phyloP scores from a whole-genome alignment of 2,797 vertebrate species.

The Threskiornis aethiopicus region DNA sequence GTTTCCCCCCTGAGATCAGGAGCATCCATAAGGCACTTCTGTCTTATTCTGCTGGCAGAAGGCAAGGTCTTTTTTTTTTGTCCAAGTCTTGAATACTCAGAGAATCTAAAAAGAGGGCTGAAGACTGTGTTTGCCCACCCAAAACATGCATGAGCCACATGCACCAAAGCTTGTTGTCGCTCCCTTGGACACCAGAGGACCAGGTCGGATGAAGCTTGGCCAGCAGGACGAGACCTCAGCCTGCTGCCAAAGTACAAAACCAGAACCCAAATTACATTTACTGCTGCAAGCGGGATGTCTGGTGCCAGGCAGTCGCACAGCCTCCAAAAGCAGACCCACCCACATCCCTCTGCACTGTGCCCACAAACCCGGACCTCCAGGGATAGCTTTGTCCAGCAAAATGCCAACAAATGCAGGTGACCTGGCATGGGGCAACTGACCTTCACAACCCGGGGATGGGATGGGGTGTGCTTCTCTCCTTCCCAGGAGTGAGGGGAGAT shows the following conservation, averaged over 20 bases:
- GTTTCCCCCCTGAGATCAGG: background rate
- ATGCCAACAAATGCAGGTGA: background rate
- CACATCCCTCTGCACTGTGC: background rate
- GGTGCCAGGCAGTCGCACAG: background rate
- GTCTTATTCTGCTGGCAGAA: background rate
- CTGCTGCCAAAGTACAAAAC: background rate
- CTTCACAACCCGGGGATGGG: background rate
- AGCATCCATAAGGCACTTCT: background rate
- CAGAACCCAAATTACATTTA: background rate
- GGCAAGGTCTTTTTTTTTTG: background rate
- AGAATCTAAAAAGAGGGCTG: background rate
- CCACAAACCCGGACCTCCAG: background rate
- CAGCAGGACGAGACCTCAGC: background rate
- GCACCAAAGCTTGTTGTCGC: background rate
- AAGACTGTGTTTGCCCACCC: background rate
- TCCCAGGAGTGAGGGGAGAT: background rate
- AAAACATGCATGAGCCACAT: background rate
- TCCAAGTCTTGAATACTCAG: background rate
- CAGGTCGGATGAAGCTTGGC: background rate
- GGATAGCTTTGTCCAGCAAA: background rate
- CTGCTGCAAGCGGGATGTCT: background rate
- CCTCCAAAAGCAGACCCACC: background rate
- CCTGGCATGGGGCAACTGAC: fast-evolving
- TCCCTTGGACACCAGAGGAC: background rate
- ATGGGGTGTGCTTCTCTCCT: background rate